Base-by-base conservation (phyloP, 2,888 invertebrate species). In the Napeogenes sylphis region DNA sequence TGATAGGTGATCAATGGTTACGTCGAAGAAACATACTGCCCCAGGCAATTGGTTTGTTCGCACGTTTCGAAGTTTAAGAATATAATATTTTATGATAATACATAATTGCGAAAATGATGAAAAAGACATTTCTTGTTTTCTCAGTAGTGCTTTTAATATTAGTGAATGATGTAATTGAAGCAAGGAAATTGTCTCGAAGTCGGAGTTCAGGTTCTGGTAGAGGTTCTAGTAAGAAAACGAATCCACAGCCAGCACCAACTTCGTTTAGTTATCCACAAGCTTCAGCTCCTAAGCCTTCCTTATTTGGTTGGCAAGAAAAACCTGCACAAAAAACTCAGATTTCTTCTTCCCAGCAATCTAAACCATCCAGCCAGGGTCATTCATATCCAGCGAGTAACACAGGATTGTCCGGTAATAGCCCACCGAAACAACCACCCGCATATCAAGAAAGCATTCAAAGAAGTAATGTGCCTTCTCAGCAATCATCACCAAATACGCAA, bases 261-360 rank as follows among this genome's bases (percentile, higher is more conserved):
- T 87, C 90, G 0, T 77, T 87, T 13, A 86, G 85, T 68, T 77
- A 82, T 69, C 82, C 87, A 45, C 88, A 87, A 74, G 75, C 82
- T 32, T 68, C 77, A 33, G 76, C 74, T 5, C 72, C 72, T 4
- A 77, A 78, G 53, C 87, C 87, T 10, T 80, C 87, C 45, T 70
- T 87, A 14, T 85, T 73, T 70, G 89, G 84, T 67, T 90, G 90
- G 90, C 89, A 90, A 75, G 84, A 87, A 75, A 81, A 79, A 73
- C 70, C 86, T 42, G 78, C 77, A 14, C 82, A 79, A 66, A 81
- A 80, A 65, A 75, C 79, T 3, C 81, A 81, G 66, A 73, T 74
- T n/a, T 71, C 75, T n/a, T 71, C 75, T 30, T 74, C 84, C 12
- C 76, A 78, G 66, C 82, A 83, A 69, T 75, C 84, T 5, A 83